Conservation (phyloP, 2,113 vertebrate genomes). For the Taurulus bubalis region DNA sequence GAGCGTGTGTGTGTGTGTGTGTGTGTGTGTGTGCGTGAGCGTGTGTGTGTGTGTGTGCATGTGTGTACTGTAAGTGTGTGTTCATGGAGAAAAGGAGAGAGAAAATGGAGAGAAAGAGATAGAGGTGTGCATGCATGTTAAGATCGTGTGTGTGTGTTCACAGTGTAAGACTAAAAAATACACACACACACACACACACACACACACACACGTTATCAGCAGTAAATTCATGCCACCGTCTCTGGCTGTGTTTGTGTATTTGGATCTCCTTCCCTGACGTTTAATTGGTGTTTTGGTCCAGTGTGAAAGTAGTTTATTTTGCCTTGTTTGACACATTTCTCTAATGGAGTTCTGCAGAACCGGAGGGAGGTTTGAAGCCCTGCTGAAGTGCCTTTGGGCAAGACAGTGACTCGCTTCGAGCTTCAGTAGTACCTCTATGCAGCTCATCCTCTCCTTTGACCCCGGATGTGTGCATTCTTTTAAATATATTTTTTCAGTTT, state of each 20-base stretch:
- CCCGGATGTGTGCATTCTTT: not conserved
- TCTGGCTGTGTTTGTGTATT: conserved; percentile 41
- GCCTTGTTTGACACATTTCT: conserved; percentile 21
- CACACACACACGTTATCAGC: conserved; percentile 25
- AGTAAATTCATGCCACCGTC: conserved; percentile 17
- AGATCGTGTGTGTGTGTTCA: conserved; percentile 23
- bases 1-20: conserved; percentile 36
- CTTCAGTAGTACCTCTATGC: not conserved
- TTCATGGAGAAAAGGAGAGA: conserved; percentile 17
- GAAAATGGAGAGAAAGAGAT: conserved; percentile 15
- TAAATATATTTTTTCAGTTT: not conserved
- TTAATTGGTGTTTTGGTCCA: conserved; percentile 44
- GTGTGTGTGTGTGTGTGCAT: conserved; percentile 32
- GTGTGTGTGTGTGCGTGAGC: conserved; percentile 27
- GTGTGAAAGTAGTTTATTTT: conserved; percentile 31
- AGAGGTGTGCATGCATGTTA: conserved; percentile 30
- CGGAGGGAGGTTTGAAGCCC: not conserved
- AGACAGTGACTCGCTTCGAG: not conserved
- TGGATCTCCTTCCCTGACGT: conserved; percentile 48
- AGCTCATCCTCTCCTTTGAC: conserved; percentile 6
- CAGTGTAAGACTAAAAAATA: not conserved
- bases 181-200: not conserved
- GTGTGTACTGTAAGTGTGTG: conserved; percentile 37
- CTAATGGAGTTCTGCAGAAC: conserved; percentile 15
- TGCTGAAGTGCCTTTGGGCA: not conserved